A percentile compares a stretch with the other conserved stretches of the same genome.
Evolutionary conservation across 2,797 vertebrate genomes (phyloP).

Genomic region (Bufotes viridis): DNA sequence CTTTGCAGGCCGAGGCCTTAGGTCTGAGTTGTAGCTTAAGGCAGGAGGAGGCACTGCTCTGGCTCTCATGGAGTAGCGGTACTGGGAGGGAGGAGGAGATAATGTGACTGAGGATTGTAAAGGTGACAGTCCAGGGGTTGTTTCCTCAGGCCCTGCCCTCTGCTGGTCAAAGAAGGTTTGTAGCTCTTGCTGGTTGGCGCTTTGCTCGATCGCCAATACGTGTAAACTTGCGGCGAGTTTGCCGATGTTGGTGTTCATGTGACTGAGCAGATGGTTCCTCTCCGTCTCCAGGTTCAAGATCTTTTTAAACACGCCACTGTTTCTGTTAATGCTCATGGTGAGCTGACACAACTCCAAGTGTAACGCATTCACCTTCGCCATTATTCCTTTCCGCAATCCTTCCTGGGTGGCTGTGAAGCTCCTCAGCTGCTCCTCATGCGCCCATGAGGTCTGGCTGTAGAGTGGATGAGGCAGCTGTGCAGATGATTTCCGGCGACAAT

Average conservation of each 20-base stretch:
- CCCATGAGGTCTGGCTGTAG: neutral
- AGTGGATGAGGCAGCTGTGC: neutral
- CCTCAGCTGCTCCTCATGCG: slow-evolving; percentile 2
- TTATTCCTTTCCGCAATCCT: slow-evolving; percentile 24
- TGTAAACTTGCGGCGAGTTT: slow-evolving; percentile 29
- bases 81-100: slow-evolving; percentile 9
- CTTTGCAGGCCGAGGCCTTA: slow-evolving; percentile 14
- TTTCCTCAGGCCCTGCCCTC: neutral
- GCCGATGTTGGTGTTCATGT: slow-evolving; percentile 43
- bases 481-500: neutral
- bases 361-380: slow-evolving; percentile 30
- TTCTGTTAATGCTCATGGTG: slow-evolving; percentile 4
- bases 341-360: slow-evolving; percentile 44
- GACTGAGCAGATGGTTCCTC: slow-evolving; percentile 28
- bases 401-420: slow-evolving; percentile 11
- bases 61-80: slow-evolving; percentile 16
- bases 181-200: neutral
- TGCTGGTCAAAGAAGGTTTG: neutral
- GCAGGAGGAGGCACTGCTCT: neutral
- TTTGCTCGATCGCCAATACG: slow-evolving; percentile 17
- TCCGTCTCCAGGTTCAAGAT: slow-evolving; percentile 42
- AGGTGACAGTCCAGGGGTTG: neutral
- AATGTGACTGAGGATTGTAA: neutral
- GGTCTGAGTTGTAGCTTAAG: neutral
- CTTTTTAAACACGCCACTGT: slow-evolving; percentile 19